A percentile compares a stretch with the other conserved stretches of the same genome.
Evolutionary conservation across 2,797 vertebrate species (phyloP).

Genomic region (Hafferia zeledoni): DNA sequence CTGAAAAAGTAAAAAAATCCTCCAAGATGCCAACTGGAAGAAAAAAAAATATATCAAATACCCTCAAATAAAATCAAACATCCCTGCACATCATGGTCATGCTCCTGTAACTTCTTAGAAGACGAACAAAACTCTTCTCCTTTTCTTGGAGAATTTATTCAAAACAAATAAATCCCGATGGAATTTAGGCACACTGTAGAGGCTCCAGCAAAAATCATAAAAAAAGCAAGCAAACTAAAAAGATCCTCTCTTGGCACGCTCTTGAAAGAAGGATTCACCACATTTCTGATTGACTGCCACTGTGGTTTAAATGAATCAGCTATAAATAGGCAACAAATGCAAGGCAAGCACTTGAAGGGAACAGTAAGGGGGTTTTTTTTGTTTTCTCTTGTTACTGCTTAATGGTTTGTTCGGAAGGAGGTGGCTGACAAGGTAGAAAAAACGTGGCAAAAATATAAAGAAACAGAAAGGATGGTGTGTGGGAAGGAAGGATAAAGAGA

Average conservation of each 20-base stretch:
- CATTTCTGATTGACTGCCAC: constrained; percentile 62
- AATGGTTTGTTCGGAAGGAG: background rate
- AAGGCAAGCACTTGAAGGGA: constrained; percentile 40
- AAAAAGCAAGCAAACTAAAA: constrained; percentile 15
- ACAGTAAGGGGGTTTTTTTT: background rate
- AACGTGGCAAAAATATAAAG: background rate
- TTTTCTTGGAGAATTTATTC: constrained; percentile 26
- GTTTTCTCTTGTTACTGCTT: constrained; percentile 32
- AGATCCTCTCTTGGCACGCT: constrained; percentile 40
- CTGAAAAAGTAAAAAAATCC: background rate
- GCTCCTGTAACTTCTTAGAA: background rate
- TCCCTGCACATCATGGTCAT: background rate
- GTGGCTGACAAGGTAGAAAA: background rate
- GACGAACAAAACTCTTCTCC: background rate
- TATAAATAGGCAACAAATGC: constrained; percentile 62
- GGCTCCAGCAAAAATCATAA: constrained; percentile 4
- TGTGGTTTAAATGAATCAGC: constrained; percentile 29
- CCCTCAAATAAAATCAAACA: background rate
- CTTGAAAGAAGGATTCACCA: constrained; percentile 58
- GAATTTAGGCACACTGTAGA: constrained; percentile 21
- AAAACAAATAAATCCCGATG: constrained; percentile 49
- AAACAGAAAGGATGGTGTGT: background rate
- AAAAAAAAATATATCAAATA: background rate
- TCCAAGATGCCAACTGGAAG: background rate
- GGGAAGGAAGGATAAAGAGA: background rate